Conservation (phyloP, 92 coral and sea anemone species). For the Anthopleura xanthogrammica region DNA sequence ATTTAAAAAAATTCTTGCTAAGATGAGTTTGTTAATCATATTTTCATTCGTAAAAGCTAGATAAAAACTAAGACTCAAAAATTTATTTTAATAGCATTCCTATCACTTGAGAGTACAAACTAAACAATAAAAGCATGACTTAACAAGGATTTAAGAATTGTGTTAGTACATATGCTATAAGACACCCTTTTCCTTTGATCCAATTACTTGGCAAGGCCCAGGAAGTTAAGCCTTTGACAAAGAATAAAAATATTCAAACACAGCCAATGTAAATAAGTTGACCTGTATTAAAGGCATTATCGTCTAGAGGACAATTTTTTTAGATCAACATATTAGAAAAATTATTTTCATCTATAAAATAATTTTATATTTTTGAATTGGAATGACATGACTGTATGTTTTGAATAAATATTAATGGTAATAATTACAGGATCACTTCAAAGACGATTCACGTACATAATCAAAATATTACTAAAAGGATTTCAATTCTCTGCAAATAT, state of each 20-base stretch:
- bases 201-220: neutral
- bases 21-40: too few relatives aligned
- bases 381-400: too few relatives aligned
- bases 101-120: neutral
- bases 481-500: neutral
- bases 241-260: neutral
- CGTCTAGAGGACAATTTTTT: neutral
- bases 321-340: neutral
- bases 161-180: neutral
- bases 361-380: too few relatives aligned
- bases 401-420: too few relatives aligned
- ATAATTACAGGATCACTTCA: too few relatives aligned
- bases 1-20: too few relatives aligned
- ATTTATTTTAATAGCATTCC: too few relatives aligned
- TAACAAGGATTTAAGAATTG: neutral
- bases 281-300: neutral
- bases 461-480: too few relatives aligned
- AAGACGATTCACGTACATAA: too few relatives aligned
- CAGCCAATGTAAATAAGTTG: neutral
- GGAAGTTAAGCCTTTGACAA: neutral
- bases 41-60: too few relatives aligned
- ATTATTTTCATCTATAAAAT: too few relatives aligned
- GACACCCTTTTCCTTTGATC: neutral
- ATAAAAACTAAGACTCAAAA: too few relatives aligned
- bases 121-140: neutral